Percentiles rank a stretch among this genome's conserved stretches.
phyloP scores from a whole-genome alignment of 2,113 vertebrate genomes.

The Girardinichthys multiradiatus region DNA sequence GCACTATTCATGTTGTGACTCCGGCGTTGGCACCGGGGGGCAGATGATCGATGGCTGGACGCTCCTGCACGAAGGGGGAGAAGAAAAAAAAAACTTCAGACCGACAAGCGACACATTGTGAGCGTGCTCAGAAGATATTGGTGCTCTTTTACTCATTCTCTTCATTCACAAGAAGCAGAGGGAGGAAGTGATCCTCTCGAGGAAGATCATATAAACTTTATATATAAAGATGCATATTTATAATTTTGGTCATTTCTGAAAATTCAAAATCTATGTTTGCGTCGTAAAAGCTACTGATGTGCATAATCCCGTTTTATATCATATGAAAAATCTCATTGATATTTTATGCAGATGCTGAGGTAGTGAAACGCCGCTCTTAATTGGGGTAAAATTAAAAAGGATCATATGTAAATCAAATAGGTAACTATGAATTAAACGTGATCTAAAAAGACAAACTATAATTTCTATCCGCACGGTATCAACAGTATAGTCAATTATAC shows the following conservation, averaged over 20 bases:
- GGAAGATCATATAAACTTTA: not conserved
- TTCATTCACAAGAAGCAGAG: slow-evolving; percentile 8
- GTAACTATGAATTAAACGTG: no score
- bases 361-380: slow-evolving; percentile 18
- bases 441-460: no score
- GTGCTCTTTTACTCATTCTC: slow-evolving; percentile 19
- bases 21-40: slow-evolving; percentile 56
- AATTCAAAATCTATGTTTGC: not conserved
- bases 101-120: slow-evolving; percentile 47
- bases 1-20: slow-evolving; percentile 71
- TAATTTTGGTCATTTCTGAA: not conserved
- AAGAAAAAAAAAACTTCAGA: slow-evolving; percentile 38
- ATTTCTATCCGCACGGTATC: no score
- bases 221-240: not conserved
- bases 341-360: slow-evolving; percentile 4
- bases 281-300: not conserved
- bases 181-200: slow-evolving; percentile 18
- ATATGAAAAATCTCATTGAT: slow-evolving; percentile 21
- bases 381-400: slow-evolving; percentile 11
- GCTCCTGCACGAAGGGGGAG: slow-evolving; percentile 29
- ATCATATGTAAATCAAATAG: slow-evolving; percentile 24
- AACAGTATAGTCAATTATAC: no score
- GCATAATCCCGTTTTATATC: slow-evolving; percentile 4
- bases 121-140: slow-evolving; percentile 41
- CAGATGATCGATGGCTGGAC: slow-evolving; percentile 68